Base-by-base conservation (phyloP, 2,797 vertebrate species). In the Lemur catta region DNA sequence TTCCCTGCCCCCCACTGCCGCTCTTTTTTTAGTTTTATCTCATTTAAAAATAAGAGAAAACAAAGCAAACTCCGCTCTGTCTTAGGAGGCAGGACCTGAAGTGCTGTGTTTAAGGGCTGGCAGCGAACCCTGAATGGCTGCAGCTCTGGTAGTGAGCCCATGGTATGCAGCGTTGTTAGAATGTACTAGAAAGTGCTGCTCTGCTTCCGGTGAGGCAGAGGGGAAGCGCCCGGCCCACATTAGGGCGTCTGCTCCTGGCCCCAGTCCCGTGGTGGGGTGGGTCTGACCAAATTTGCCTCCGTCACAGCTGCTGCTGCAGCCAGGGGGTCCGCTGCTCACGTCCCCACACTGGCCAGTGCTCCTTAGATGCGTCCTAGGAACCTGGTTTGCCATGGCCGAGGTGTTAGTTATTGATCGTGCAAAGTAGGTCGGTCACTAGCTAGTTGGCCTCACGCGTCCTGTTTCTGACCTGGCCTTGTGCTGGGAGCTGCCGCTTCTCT, bases 11-110 rank as follows among this genome's bases (percentile, higher is more conserved):
- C 24, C 12, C 7, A 7, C 1, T 6, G 33, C 18, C 57, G 41
- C 85, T 67, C 52, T 87, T 15, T 41, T 61, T 93, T 75, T 0
- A 2, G 33, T 95, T 81, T 61, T 80, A 63, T 92, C 96, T 98
- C 94, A 92, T 97, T 96, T 96, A 75, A 30, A 28, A 41, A 2
- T 59, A 80, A 72, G 76, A 89, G n/a, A 33, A 81, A 92, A 10
- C 1, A 92, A 38, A 89, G 0, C 18, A 5, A 65, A 84, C 33
- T 52, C 81, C 1, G 57, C 0, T 91, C 57, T 80, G 4, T 95
- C 33, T 0, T 22, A 79, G 96, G 95, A 95, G 88, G 72, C 88
- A 46, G 75, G n/a, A 72, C 0, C 95, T 94, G 90, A 89, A 82
- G 14, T 4, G 18, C 74, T 94, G 85, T 35, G 88, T 7, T 79